Evolutionary conservation across 2,113 vertebrate species (phyloP).

Genomic region (Calypte anna): DNA sequence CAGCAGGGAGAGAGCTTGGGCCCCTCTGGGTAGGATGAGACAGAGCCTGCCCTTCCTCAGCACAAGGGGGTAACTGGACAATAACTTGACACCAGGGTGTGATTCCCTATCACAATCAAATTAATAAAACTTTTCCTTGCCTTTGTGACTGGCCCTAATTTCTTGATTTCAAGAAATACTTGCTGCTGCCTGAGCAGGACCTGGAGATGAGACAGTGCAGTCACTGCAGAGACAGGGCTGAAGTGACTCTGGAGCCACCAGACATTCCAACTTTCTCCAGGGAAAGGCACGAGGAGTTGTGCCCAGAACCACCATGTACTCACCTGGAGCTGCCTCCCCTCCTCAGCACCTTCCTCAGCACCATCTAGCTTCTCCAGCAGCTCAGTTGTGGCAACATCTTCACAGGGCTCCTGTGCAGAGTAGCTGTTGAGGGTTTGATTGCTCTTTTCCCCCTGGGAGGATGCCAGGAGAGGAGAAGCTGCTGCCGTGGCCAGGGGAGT

Average conservation of each 20-base stretch:
- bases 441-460: background rate
- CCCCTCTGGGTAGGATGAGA: background rate
- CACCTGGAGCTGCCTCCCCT: background rate
- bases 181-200: background rate
- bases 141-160: background rate
- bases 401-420: background rate
- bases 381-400: accelerated
- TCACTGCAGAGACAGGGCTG: background rate
- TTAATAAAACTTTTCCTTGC: background rate
- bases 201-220: background rate
- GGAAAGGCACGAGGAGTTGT: background rate
- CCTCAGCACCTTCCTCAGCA: accelerated
- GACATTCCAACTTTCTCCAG: background rate
- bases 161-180: background rate
- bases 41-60: background rate
- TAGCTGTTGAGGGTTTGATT: background rate
- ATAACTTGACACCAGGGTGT: background rate
- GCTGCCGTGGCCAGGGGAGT: background rate
- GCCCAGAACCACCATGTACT: accelerated
- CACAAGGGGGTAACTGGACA: background rate
- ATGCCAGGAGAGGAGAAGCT: background rate
- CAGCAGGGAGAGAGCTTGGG: background rate
- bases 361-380: background rate
- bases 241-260: background rate
- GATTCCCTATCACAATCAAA: background rate